Conservation (phyloP, 2,797 vertebrate genomes). For the Chaetodon trifasciatus region DNA sequence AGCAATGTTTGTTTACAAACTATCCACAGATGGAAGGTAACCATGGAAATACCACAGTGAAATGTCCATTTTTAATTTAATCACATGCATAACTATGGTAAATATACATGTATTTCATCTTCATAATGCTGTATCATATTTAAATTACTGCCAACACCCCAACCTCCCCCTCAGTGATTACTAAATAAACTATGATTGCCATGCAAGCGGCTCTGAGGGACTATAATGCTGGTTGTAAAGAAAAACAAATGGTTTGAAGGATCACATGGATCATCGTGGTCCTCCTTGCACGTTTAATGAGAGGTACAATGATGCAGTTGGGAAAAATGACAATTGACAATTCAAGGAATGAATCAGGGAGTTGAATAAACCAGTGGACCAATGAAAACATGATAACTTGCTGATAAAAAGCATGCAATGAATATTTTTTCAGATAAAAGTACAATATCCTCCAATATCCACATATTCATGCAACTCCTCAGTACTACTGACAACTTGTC, state of each 20-base stretch:
- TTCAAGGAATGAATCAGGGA: background rate
- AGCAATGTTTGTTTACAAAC: conserved; percentile 18
- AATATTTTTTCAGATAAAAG: background rate
- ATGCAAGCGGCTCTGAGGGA: background rate
- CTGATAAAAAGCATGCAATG: background rate
- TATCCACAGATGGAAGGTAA: conserved; percentile 9
- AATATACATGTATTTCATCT: background rate
- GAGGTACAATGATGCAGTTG: background rate
- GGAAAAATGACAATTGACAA: background rate
- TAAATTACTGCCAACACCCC: background rate
- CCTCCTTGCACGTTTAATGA: background rate
- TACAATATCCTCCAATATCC: too few relatives aligned
- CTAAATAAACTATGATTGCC: background rate
- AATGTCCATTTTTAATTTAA: conserved; percentile 29
- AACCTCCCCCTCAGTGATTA: background rate
- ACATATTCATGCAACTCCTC: too few relatives aligned
- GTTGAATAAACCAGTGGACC: background rate
- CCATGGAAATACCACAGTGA: conserved; percentile 9
- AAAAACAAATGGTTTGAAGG: background rate
- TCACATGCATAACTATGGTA: background rate
- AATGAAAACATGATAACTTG: background rate
- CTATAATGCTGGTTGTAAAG: background rate
- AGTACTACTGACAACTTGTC: too few relatives aligned
- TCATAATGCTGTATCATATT: background rate
- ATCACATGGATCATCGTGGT: background rate